Evolutionary conservation across 2,888 invertebrate species (phyloP).

Genomic region (Eledona agricola): DNA sequence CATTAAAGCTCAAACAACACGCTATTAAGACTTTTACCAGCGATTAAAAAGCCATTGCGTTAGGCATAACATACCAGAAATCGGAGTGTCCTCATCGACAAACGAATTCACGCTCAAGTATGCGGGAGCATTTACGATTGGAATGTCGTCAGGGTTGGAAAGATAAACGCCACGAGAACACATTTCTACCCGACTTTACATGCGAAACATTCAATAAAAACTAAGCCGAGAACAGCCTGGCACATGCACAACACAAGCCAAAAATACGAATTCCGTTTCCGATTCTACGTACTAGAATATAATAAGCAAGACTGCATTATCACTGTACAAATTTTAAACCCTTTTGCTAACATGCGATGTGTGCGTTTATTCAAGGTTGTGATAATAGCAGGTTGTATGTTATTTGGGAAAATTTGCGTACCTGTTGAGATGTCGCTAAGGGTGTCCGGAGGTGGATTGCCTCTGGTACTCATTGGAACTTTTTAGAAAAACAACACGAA

Average conservation of each 20-base stretch:
- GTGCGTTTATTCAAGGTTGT: constrained; percentile 20
- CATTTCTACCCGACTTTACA: constrained; percentile 46
- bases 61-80: constrained; percentile 25
- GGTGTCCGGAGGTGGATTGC: constrained; percentile 10
- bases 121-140: constrained; percentile 51
- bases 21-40: no score
- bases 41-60: no score
- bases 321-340: no score
- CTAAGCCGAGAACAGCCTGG: constrained; percentile 45
- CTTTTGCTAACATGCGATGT: neutral
- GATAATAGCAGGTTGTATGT: constrained; percentile 7
- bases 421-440: neutral
- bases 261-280: constrained; percentile 38
- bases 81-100: constrained; percentile 51
- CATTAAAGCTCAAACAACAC: no score
- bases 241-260: constrained; percentile 47
- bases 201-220: constrained; percentile 42
- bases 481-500: neutral
- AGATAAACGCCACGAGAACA: constrained; percentile 56
- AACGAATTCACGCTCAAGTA: constrained; percentile 56
- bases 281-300: constrained; percentile 28
- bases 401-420: no score
- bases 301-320: constrained; percentile 20
- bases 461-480: constrained; percentile 16
- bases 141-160: constrained; percentile 47